phyloP scores from a whole-genome alignment of 2,888 invertebrate genomes.

The Trachelus stipa region DNA sequence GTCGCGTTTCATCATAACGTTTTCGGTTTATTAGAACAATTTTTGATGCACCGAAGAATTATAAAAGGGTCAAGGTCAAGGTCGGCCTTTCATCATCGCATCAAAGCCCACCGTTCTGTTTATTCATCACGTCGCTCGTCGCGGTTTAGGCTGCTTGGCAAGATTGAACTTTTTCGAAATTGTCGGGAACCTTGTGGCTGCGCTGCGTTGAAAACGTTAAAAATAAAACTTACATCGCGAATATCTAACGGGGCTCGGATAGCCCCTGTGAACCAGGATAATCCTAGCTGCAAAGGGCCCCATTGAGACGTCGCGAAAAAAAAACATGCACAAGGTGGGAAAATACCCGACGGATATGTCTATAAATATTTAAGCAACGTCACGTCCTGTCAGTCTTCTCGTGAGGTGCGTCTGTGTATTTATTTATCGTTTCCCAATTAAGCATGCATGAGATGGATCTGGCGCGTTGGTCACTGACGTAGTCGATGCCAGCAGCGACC shows the following conservation, averaged over 20 bases:
- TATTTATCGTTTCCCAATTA: neutral
- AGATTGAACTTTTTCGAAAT: neutral
- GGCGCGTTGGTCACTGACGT: neutral
- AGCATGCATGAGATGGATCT: neutral
- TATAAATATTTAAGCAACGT: neutral
- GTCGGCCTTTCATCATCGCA: neutral
- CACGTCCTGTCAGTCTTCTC: neutral
- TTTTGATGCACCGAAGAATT: neutral
- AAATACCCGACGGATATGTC: neutral
- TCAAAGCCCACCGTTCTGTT: neutral
- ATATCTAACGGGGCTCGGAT: neutral
- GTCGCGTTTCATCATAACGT: neutral
- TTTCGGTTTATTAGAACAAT: neutral
- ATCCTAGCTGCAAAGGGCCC: neutral
- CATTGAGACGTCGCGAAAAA: neutral
- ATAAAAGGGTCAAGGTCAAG: neutral
- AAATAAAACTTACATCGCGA: neutral
- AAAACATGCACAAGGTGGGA: neutral
- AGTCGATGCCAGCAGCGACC: neutral
- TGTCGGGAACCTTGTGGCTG: neutral
- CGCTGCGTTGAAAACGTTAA: neutral
- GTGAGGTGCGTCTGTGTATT: neutral
- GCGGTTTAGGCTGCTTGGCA: neutral
- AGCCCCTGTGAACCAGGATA: neutral
- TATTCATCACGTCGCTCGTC: neutral